Base-by-base conservation (phyloP, 2,888 invertebrate species). In the Ichneumoninae sp. region DNA sequence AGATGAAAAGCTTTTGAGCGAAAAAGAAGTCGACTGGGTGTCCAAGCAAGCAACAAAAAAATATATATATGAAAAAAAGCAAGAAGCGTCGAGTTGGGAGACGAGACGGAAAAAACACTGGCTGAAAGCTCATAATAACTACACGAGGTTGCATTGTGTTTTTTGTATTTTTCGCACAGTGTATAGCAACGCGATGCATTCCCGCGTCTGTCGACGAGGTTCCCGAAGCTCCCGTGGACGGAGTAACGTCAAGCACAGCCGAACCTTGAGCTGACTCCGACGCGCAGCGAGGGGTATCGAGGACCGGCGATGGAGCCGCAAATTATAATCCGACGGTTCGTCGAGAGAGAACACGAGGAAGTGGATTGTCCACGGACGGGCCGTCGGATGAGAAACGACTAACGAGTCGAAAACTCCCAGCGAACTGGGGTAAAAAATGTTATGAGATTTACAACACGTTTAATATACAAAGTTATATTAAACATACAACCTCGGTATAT, bases 1-100 rank as follows among this genome's bases (percentile, higher is more conserved):
- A 92, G 92, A 92, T 93, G 91, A 93, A 93, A 93, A 93, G 93
- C 92, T 92, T 91, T 92, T 90, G 57, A 85, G 69, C 74, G 76
- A 83, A 79, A 82, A 83, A 83, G 60, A 80, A 68, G 84, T 82
- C 78, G 72, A 47, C 84, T 71, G 82, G 71, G 52, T 83, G 82
- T 82, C 77, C 72, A 77, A 86, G 83, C 81, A 44, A 40, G 44
- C 44, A 3, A 44, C 16, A 44, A 44, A 80, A 76, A 85, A 84
- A 87, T 84, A 86, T 85, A 82, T 83, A 33, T 6, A 33, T 33
- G 33, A 33, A 33, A 33, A 74, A 80, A 70, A 81, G n/a, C 66
- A 81, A 57, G 82, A 84, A 77, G 80, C 78, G 68, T 82, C 54
- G 82, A 82, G 80, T 60, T 66, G 79, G 86, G 84, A 75, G 84